Evolutionary conservation across 2,113 vertebrate genomes (phyloP), one percentile per base, ranked within the genome.

Genomic region (Neodon shergylaensis): DNA sequence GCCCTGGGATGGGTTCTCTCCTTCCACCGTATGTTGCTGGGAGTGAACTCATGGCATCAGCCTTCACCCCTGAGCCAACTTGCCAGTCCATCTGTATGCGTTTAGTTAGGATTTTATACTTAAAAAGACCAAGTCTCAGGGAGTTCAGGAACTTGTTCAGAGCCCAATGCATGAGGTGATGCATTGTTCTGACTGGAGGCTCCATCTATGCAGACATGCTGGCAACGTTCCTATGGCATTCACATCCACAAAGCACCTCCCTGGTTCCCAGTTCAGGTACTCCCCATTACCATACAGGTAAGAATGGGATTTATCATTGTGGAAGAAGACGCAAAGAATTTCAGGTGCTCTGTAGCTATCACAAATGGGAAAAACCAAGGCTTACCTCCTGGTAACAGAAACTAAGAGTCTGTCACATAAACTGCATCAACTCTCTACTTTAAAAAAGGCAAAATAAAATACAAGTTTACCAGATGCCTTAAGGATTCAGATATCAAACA

Each of bases 31-130:
- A 17, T 85, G 58, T 21, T 33, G 39, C 28, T 85, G 39, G 16
- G 5, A 47, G 4, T 65, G 61, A 85, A 12, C 61, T 44, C 61
- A 21, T 21, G 61, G 3, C 26, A 21, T 47, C 26, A 11, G 28
- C 42, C 82, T 85, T 85, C 33, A 33, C 31, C 26, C 39, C 61
- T 42, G 39, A 44, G 8, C 42, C 82, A 65, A 65, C 8, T 31
- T 11, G 36, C 26, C 26, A 44, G 61, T 28, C 2, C 61, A 44
- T 31, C 4, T 76, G 58, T 26, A 21, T 85, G n/a, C 33, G 92
- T 96, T 93, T 78, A 28, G 52, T 81, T 82, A 72, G 21, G 42
- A 74, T 78, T 47, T 88, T 84, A 92, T 17, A 90, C 21, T 58
- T 33, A n/a, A 83, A 26, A 39, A 78, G 47, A 84, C 42, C 36